Percentiles rank a stretch among this genome's conserved stretches.
phyloP scores from a whole-genome alignment of 1,140 invertebrate genomes.

The Lysiphlebus fabarum region DNA sequence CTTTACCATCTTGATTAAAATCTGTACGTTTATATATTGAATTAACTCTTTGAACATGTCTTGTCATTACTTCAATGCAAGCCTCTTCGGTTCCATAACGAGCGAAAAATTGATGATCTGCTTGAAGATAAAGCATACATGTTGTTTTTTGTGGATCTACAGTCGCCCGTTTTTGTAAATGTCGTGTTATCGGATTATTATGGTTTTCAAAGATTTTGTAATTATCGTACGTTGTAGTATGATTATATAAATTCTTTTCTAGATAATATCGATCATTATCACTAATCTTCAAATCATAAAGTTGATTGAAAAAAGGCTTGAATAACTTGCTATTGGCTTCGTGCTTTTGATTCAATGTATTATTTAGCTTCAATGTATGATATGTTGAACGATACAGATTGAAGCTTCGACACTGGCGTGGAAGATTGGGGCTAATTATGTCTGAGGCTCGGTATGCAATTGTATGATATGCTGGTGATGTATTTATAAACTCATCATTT shows the following conservation, averaged over 20 bases:
- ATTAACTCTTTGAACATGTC: slow-evolving; percentile 91
- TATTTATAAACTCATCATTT: slow-evolving; percentile 32
- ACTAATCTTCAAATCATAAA: slow-evolving; percentile 44
- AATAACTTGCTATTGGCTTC: slow-evolving; percentile 28
- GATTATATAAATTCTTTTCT: slow-evolving; percentile 30
- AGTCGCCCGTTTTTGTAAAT: slow-evolving; percentile 69
- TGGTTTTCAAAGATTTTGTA: slow-evolving; percentile 32
- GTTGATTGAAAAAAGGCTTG: slow-evolving; percentile 47
- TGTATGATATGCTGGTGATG: slow-evolving; percentile 66
- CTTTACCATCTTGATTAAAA: slow-evolving; percentile 87
- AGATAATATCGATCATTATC: slow-evolving; percentile 46
- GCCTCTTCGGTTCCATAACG: slow-evolving; percentile 90
- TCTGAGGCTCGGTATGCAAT: slow-evolving; percentile 81
- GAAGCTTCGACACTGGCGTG: slow-evolving; percentile 57
- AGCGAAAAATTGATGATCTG: slow-evolving; percentile 91
- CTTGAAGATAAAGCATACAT: slow-evolving; percentile 90
- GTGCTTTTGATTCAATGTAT: slow-evolving; percentile 28
- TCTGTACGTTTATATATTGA: slow-evolving; percentile 88
- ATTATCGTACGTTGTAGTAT: slow-evolving; percentile 18
- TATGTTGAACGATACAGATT: slow-evolving; percentile 39
- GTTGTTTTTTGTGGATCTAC: slow-evolving; percentile 77
- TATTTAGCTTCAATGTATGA: slow-evolving; percentile 33
- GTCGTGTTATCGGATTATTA: slow-evolving; percentile 51
- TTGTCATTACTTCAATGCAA: slow-evolving; percentile 91
- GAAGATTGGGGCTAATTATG: slow-evolving; percentile 64